Evolutionary conservation across 2,797 vertebrate species (phyloP).

Genomic region (Parauchenoglanis punctatus): DNA sequence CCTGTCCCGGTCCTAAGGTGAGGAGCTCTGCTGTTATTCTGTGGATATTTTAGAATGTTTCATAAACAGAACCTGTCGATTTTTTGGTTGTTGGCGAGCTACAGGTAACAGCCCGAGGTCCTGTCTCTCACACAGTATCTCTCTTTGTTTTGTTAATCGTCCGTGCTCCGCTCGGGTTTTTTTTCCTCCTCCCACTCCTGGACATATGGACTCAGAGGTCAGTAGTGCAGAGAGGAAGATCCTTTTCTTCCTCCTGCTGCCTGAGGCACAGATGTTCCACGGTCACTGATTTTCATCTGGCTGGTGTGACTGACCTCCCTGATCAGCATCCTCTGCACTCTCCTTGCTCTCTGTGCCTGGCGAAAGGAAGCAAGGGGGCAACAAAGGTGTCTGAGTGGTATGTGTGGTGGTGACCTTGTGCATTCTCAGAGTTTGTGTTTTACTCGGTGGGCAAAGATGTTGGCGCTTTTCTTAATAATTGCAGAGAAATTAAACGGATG

Average conservation of each 20-base stretch:
- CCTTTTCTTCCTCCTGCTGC: background rate
- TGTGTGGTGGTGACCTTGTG: constrained; percentile 21
- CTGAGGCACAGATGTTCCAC: constrained; percentile 55
- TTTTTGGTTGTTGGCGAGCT: background rate
- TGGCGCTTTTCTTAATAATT: background rate
- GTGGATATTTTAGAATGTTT: background rate
- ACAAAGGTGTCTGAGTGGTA: constrained; percentile 2
- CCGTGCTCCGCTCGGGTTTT: background rate
- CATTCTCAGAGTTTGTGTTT: constrained; percentile 59
- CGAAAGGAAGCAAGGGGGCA: background rate
- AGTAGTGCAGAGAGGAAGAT: constrained; percentile 43
- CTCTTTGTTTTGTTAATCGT: background rate
- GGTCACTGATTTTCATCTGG: constrained; percentile 51
- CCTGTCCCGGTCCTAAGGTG: background rate
- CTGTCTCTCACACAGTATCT: background rate
- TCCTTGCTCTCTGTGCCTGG: constrained; percentile 33
- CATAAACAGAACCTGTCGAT: background rate
- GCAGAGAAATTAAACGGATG: too few relatives aligned
- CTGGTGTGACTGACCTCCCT: constrained; percentile 50
- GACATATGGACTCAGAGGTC: constrained; percentile 50
- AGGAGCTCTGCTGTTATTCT: background rate
- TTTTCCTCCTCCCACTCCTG: constrained; percentile 49
- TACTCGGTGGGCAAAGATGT: constrained; percentile 38
- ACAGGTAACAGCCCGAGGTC: constrained; percentile 26
- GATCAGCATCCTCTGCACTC: constrained; percentile 35